These are phyloP conservation scores for Eurystomus gularis DNA, from an alignment of 2,113 vertebrate genomes.

Conservation along the genomic window DNA sequence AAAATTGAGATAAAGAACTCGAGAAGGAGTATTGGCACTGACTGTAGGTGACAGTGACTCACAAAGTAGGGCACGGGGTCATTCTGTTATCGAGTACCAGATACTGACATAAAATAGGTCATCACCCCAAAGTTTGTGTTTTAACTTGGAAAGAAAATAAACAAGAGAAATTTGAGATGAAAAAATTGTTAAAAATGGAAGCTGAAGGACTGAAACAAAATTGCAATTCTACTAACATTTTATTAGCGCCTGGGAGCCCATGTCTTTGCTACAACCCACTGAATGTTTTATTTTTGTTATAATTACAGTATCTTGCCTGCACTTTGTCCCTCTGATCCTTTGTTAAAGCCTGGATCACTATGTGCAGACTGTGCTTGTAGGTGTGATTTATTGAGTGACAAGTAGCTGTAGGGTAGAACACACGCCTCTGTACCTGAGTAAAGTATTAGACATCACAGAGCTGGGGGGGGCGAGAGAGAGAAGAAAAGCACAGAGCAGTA, in stretches of 20 bases:
- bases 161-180: background rate
- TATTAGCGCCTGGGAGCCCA: constrained; percentile 51
- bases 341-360: constrained; percentile 78
- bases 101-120: background rate
- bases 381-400: constrained; percentile 88
- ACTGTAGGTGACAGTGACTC: background rate
- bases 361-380: constrained; percentile 74
- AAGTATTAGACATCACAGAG: constrained; percentile 84
- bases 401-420: constrained; percentile 82
- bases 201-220: constrained; percentile 22
- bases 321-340: constrained; percentile 83
- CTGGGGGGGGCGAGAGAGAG: constrained; percentile 47
- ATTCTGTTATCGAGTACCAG: background rate
- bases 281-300: constrained; percentile 78
- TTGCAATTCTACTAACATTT: constrained; percentile 56
- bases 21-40: background rate
- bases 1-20: background rate
- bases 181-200: constrained; percentile 53
- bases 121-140: background rate
- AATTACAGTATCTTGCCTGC: constrained; percentile 82
- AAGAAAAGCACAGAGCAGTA: constrained; percentile 75
- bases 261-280: constrained; percentile 51
- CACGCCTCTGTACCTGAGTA: constrained; percentile 81
- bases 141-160: background rate
- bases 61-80: background rate